Conservation (phyloP, 92 coral and sea anemone species). For the Meandrina meandrites region DNA sequence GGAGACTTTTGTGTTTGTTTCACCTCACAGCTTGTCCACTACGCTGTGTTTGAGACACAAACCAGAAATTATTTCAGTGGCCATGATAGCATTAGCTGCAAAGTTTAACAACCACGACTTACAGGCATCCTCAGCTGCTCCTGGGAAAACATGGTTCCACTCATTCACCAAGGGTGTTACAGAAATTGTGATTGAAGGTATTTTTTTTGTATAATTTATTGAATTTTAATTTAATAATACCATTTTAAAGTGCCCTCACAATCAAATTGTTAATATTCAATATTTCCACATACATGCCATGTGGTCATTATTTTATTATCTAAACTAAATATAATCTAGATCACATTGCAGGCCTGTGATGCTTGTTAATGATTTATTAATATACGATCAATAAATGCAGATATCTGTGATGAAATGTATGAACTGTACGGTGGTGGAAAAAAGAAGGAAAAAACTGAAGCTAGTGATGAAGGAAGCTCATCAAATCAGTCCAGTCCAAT, state of each 20-base stretch:
- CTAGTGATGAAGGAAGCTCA: constrained; percentile 68
- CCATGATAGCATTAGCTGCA: constrained; percentile 95
- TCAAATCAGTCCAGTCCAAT: constrained; percentile 94
- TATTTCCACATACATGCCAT: too few species aligned
- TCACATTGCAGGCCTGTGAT: too few species aligned
- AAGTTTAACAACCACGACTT: constrained; percentile 91
- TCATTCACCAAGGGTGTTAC: constrained; percentile 78
- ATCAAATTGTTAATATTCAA: too few species aligned
- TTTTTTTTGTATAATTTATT: not conserved
- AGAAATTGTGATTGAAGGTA: constrained; percentile 91
- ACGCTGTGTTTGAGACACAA: constrained; percentile 83
- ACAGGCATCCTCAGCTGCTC: constrained; percentile 84
- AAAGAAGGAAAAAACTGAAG: constrained; percentile 75
- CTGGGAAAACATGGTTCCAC: constrained; percentile 92
- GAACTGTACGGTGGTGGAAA: constrained; percentile 94
- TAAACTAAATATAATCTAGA: too few species aligned
- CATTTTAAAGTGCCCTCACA: too few species aligned
- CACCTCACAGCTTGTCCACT: constrained; percentile 76
- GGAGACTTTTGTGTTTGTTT: not conserved
- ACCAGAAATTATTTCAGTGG: constrained; percentile 93
- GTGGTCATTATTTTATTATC: too few species aligned
- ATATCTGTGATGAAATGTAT: constrained; percentile 91
- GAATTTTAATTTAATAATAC: too few species aligned
- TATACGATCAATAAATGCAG: constrained; percentile 23
- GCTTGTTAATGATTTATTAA: not conserved